A percentile compares a stretch with the other conserved stretches of the same genome.
phyloP scores from a whole-genome alignment of 2,888 invertebrate species.

The Oegoconia quadripuncta region DNA sequence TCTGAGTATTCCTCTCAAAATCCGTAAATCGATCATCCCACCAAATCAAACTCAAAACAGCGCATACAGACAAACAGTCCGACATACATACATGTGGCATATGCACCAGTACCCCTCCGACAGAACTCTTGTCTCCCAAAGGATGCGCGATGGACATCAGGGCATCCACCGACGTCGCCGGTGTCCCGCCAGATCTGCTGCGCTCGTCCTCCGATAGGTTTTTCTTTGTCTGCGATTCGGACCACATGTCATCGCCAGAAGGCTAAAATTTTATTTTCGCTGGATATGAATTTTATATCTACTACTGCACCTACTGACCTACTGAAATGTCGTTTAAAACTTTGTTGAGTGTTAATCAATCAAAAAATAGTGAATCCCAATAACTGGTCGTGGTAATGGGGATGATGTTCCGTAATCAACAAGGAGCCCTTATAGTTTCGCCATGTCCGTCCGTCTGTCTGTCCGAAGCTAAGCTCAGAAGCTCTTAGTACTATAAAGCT shows the following conservation, averaged over 20 bases:
- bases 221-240: constrained; percentile 76
- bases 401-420: too few species aligned
- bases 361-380: too few species aligned
- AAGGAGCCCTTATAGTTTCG: too few species aligned
- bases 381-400: too few species aligned
- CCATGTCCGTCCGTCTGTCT: too few species aligned
- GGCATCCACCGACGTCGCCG: constrained; percentile 42
- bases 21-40: constrained; percentile 1
- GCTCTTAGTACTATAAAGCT: too few species aligned
- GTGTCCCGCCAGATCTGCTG: constrained; percentile 44
- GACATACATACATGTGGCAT: constrained; percentile 88
- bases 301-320: too few species aligned
- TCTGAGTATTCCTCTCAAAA: not conserved
- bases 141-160: constrained; percentile 59
- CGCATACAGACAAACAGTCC: constrained; percentile 15
- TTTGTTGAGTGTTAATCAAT: too few species aligned
- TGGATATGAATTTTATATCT: too few species aligned
- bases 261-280: too few species aligned
- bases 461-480: too few species aligned
- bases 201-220: constrained; percentile 83
- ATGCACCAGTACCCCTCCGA: constrained; percentile 92
- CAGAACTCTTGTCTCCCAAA: constrained; percentile 82
- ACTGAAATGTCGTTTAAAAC: too few species aligned
- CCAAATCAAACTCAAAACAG: constrained; percentile 13
- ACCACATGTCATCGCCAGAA: constrained; percentile 80